A percentile compares a stretch with the other conserved stretches of the same genome.
Conservation (phyloP, 1,140 invertebrate genomes). For the Eupeodes corollae region DNA sequence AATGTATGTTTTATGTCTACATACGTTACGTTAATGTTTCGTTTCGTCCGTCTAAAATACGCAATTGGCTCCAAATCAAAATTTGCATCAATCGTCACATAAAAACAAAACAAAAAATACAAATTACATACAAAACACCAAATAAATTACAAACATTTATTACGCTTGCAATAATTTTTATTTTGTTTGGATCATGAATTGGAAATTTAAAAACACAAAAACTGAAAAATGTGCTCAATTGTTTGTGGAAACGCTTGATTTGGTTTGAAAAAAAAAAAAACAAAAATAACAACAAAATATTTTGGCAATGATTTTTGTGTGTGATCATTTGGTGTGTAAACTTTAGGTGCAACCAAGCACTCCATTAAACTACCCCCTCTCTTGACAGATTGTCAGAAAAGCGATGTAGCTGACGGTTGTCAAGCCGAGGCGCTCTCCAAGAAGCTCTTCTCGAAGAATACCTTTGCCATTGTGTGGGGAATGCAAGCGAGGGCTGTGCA, state of each 20-base stretch:
- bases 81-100: neutral
- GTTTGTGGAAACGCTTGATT: too few relatives aligned
- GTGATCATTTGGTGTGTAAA: slow-evolving; percentile 1
- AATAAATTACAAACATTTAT: neutral
- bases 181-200: too few relatives aligned
- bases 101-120: neutral
- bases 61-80: too few relatives aligned
- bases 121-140: neutral
- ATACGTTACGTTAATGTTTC: too few relatives aligned
- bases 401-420: slow-evolving; percentile 30
- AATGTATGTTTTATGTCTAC: too few relatives aligned
- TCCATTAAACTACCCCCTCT: slow-evolving; percentile 38
- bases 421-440: slow-evolving; percentile 17
- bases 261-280: too few relatives aligned
- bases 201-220: too few relatives aligned
- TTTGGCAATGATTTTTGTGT: neutral
- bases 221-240: too few relatives aligned
- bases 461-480: slow-evolving; percentile 96
- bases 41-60: too few relatives aligned
- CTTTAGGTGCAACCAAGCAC: slow-evolving; percentile 32
- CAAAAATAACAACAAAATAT: too few relatives aligned
- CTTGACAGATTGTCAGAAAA: slow-evolving; percentile 9
- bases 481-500: slow-evolving; percentile 98
- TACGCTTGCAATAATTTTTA: too few relatives aligned
- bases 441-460: slow-evolving; percentile 68